Percentiles rank a stretch among this genome's conserved stretches.
phyloP scores from a whole-genome alignment of 1,140 invertebrate species.

The Pseudachorutes palmiensis region DNA sequence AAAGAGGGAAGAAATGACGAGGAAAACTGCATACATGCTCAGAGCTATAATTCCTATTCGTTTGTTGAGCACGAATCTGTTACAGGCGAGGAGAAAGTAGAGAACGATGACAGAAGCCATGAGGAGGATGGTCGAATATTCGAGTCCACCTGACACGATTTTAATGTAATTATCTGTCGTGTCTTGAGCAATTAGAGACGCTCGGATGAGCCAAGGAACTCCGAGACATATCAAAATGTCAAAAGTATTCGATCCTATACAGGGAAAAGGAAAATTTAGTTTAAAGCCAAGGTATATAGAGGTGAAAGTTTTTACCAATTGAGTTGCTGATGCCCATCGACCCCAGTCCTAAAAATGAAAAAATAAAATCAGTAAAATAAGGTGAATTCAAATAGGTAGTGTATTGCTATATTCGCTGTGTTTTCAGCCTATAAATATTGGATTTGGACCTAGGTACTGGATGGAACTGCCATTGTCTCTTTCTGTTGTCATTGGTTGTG shows the following conservation, averaged over 20 bases:
- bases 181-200: conserved; percentile 49
- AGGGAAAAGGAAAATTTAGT: neutral
- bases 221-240: conserved; percentile 72
- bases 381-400: too few relatives aligned
- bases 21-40: conserved; percentile 53
- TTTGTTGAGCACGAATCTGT: conserved; percentile 69
- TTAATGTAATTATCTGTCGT: conserved; percentile 58
- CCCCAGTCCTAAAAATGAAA: conserved; percentile 56
- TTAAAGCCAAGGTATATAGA: neutral
- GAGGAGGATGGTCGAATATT: conserved; percentile 71
- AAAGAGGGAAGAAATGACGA: conserved; percentile 53
- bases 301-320: conserved; percentile 47
- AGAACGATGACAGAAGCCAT: conserved; percentile 66
- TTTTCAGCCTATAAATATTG: too few relatives aligned
- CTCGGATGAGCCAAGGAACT: conserved; percentile 72
- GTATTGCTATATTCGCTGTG: too few relatives aligned
- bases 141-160: conserved; percentile 69
- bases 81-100: conserved; percentile 64
- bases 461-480: too few relatives aligned
- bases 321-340: conserved; percentile 78
- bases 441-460: too few relatives aligned
- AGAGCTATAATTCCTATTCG: conserved; percentile 56
- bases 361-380: too few relatives aligned
- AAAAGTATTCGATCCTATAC: conserved; percentile 59
- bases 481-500: too few relatives aligned